Percentiles rank a stretch among this genome's conserved stretches.
Conservation (phyloP, 1,140 invertebrate species). For the Arion vulgaris region DNA sequence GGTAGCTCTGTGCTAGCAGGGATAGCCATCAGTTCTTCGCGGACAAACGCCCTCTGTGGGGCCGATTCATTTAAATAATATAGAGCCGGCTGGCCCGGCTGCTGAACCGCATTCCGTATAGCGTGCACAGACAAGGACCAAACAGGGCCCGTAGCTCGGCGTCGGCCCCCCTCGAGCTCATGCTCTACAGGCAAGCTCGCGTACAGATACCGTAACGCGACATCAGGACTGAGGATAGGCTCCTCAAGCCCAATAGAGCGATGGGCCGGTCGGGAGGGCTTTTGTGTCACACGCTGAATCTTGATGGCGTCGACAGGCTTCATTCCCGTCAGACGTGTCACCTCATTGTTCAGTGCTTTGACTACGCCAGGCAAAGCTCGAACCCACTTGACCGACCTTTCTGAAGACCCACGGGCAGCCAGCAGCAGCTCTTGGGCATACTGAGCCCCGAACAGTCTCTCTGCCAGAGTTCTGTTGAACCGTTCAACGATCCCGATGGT, state of each 20-base stretch:
- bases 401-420: not conserved
- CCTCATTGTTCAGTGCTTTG: not conserved
- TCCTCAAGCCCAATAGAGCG: not conserved
- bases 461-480: constrained; percentile 44
- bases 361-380: not conserved
- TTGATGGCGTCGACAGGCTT: constrained; percentile 7
- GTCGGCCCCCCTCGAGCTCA: not conserved
- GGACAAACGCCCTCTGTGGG: not conserved
- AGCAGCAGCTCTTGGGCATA: constrained; percentile 46
- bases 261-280: not conserved
- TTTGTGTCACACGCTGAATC: not conserved
- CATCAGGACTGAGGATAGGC: not conserved
- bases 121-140: not conserved
- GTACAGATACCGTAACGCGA: not conserved
- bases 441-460: constrained; percentile 45
- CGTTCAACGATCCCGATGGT: constrained; percentile 36
- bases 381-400: constrained; percentile 41
- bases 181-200: not conserved
- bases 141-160: not conserved
- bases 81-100: not conserved
- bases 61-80: not conserved
- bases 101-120: not conserved
- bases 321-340: not conserved
- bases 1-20: not conserved
- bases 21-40: not conserved